Conservation (phyloP, 2,113 vertebrate species). For the Castor canadensis region DNA sequence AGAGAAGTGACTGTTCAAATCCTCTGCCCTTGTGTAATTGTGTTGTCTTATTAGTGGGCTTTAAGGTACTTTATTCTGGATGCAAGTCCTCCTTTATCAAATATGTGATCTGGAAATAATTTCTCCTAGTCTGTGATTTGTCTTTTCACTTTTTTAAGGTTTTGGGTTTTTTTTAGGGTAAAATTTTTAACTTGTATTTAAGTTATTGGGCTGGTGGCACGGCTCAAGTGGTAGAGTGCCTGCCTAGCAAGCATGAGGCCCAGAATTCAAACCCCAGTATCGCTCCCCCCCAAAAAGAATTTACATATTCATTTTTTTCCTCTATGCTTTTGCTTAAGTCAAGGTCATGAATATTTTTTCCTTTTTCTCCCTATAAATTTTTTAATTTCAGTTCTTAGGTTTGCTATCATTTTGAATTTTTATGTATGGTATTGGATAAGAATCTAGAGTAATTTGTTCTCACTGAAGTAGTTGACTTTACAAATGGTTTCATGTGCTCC, state of each 20-base stretch:
- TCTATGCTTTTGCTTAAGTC: neutral
- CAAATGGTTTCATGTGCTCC: neutral
- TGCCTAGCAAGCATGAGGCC: no score
- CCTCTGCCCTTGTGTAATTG: neutral
- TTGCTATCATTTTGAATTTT: neutral
- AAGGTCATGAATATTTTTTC: neutral
- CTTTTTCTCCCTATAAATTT: neutral
- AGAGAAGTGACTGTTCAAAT: neutral
- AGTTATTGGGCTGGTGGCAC: neutral
- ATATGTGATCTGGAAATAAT: neutral
- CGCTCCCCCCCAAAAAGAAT: no score
- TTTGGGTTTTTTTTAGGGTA: neutral
- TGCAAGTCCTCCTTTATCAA: neutral
- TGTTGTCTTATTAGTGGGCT: neutral
- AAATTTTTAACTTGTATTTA: neutral
- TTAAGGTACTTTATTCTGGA: neutral
- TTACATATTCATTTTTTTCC: no score
- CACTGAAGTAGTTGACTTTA: neutral
- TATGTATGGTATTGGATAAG: neutral
- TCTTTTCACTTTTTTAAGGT: neutral
- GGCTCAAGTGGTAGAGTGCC: no score
- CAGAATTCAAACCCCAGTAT: no score
- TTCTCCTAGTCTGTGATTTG: neutral
- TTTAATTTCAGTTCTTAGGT: neutral
- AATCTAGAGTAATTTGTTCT: neutral